These are phyloP conservation scores for Xenentodon cancila DNA, from an alignment of 2,797 vertebrate species.

Conservation along the genomic window DNA sequence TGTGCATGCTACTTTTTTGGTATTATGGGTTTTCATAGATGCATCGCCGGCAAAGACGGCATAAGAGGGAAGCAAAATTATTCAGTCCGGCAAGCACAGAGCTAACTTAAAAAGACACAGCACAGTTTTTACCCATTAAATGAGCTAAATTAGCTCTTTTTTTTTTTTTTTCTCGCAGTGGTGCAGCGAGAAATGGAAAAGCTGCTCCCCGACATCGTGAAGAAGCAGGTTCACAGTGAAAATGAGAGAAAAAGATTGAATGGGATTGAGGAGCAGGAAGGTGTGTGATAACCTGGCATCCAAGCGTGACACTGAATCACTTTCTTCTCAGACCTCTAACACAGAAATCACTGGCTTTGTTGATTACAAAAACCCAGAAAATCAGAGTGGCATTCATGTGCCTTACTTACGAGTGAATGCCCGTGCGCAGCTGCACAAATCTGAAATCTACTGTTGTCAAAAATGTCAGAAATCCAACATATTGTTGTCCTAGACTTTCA, in stretches of 20 bases:
- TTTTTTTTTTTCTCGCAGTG: slow-evolving; percentile 48
- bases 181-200: slow-evolving; percentile 50
- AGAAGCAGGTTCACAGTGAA: slow-evolving; percentile 40
- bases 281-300: slow-evolving; percentile 72
- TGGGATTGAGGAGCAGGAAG: slow-evolving; percentile 54
- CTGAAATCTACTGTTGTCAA: slow-evolving; percentile 32
- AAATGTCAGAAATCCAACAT: slow-evolving; percentile 55
- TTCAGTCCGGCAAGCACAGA: slow-evolving; percentile 27
- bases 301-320: slow-evolving; percentile 71
- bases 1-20: slow-evolving; percentile 24
- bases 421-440: slow-evolving; percentile 31
- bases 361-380: slow-evolving; percentile 37
- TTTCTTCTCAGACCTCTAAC: slow-evolving; percentile 56
- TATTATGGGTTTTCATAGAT: slow-evolving; percentile 11
- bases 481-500: slow-evolving; percentile 17
- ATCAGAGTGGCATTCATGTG: slow-evolving; percentile 28
- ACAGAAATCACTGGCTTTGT: slow-evolving; percentile 48
- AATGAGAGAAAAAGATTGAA: slow-evolving; percentile 64
- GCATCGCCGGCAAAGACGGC: not conserved
- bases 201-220: slow-evolving; percentile 39
- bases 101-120: slow-evolving; percentile 13
- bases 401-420: slow-evolving; percentile 27
- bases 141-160: slow-evolving; percentile 66
- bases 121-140: slow-evolving; percentile 39
- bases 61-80: slow-evolving; percentile 26